These are phyloP conservation scores for Zhengitettix transpicula DNA, from an alignment of 2,888 invertebrate genomes.

Conservation along the genomic window DNA sequence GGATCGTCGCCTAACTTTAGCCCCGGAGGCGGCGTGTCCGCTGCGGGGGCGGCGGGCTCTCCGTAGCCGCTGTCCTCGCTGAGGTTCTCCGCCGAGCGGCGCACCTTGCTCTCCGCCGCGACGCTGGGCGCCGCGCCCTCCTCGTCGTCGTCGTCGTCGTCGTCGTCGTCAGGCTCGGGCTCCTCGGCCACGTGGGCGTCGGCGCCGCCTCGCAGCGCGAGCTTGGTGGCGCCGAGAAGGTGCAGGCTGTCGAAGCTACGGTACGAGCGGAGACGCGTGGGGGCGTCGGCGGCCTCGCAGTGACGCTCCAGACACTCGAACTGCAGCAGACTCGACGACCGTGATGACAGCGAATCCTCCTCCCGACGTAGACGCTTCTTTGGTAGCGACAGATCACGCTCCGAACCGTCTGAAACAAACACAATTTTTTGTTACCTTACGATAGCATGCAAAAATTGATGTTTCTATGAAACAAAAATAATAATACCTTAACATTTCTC, in stretches of 20 bases:
- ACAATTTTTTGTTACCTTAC: too few relatives aligned
- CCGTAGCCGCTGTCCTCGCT: constrained; percentile 68
- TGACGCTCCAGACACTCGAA: constrained; percentile 69
- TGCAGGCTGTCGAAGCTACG: constrained; percentile 34
- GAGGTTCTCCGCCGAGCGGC: constrained; percentile 50
- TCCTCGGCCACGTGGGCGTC: not conserved
- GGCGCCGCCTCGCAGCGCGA: constrained; percentile 14
- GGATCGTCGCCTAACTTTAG: constrained; percentile 30
- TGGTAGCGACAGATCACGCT: constrained; percentile 31
- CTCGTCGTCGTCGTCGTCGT: not conserved
- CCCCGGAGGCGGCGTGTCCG: constrained; percentile 34
- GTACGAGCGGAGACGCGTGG: constrained; percentile 12
- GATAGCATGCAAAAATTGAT: too few relatives aligned
- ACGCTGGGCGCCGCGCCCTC: not conserved
- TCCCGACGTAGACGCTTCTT: constrained; percentile 49
- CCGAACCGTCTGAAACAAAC: too few relatives aligned
- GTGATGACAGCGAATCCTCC: constrained; percentile 29
- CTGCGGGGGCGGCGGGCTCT: constrained; percentile 25
- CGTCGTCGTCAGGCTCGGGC: constrained; percentile 20
- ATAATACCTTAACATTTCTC: too few relatives aligned
- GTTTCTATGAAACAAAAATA: too few relatives aligned
- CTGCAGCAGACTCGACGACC: constrained; percentile 67
- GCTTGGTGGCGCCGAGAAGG: constrained; percentile 16
- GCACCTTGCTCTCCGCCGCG: constrained; percentile 12
- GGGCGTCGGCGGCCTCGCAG: constrained; percentile 32